phyloP scores from a whole-genome alignment of 2,113 vertebrate genomes.

The Speoplatyrhinus poulsoni region DNA sequence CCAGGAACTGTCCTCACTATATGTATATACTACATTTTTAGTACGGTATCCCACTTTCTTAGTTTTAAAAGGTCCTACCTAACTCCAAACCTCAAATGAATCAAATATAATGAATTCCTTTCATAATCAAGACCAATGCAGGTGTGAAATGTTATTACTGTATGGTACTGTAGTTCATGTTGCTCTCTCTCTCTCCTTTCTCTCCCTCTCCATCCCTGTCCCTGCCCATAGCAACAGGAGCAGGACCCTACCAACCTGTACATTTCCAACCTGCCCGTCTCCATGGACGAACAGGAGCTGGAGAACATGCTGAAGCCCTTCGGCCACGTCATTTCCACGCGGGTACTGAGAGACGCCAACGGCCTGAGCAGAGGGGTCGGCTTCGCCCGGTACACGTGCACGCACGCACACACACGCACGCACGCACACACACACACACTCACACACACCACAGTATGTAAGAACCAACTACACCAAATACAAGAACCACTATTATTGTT shows the following conservation, averaged over 20 bases:
- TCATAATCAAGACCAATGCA: too few species aligned
- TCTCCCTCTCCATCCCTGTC: not conserved
- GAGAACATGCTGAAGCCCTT: conserved; percentile 81
- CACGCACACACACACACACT: not conserved
- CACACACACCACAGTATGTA: too few species aligned
- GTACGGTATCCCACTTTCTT: too few species aligned
- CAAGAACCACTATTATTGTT: too few species aligned
- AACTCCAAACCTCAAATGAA: too few species aligned
- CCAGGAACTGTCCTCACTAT: too few species aligned
- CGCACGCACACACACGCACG: not conserved
- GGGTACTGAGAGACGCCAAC: conserved; percentile 77
- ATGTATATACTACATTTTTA: too few species aligned
- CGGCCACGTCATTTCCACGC: conserved; percentile 77
- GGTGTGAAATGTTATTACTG: too few species aligned
- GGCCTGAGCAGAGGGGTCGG: conserved; percentile 79
- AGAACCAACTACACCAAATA: too few species aligned
- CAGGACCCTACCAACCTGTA: conserved; percentile 80
- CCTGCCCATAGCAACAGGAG: conserved; percentile 70
- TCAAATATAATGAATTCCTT: too few species aligned
- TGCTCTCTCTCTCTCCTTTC: not conserved
- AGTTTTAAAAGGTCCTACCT: too few species aligned
- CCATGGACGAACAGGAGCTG: conserved; percentile 80
- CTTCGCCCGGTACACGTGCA: conserved; percentile 68
- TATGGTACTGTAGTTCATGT: too few species aligned
- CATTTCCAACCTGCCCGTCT: conserved; percentile 78